Conservation (phyloP, 2,888 invertebrate species). For the Chrysolina haemoptera region DNA sequence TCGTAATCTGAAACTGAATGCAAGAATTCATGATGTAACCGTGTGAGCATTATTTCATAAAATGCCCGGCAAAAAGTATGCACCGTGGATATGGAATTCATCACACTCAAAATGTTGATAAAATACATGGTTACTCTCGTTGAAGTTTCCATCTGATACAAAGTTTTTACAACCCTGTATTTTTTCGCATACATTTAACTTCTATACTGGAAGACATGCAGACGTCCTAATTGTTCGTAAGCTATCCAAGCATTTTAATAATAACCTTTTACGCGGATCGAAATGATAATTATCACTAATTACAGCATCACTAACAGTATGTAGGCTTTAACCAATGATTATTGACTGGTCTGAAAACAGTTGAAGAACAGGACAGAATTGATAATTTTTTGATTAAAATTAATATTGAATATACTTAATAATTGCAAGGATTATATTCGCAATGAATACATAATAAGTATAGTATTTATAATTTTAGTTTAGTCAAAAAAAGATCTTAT, state of each 20-base stretch:
- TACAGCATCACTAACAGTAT: conserved; percentile 10
- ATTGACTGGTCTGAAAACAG: not conserved
- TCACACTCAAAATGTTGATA: not conserved
- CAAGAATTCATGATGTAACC: not conserved
- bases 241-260: conserved; percentile 6
- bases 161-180: not conserved
- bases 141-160: too few relatives aligned
- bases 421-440: too few relatives aligned
- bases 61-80: not conserved
- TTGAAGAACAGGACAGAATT: not conserved
- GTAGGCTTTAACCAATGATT: conserved; percentile 2
- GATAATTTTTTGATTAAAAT: too few relatives aligned
- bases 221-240: conserved; percentile 8
- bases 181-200: not conserved
- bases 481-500: too few relatives aligned
- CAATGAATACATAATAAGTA: too few relatives aligned
- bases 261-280: conserved; percentile 14
- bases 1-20: not conserved
- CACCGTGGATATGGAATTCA: not conserved
- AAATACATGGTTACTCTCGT: not conserved
- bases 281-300: conserved; percentile 19
- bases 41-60: not conserved
- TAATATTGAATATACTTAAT: too few relatives aligned
- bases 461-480: too few relatives aligned
- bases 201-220: not conserved